Base-by-base conservation (phyloP, 2,113 vertebrate genomes). In the Todiramphus saurophagus region DNA sequence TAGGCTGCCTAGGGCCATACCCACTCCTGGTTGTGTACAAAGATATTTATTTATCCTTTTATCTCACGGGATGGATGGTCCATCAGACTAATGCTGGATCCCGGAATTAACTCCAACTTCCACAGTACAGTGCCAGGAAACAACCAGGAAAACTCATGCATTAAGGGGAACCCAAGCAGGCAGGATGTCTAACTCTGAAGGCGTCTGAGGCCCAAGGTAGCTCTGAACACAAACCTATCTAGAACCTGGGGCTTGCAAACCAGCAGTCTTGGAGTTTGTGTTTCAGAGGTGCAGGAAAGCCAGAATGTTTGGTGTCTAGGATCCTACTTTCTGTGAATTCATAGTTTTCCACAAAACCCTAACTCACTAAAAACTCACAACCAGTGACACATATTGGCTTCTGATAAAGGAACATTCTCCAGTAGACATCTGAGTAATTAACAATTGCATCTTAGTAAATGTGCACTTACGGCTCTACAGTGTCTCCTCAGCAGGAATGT, bases 261-360 rank as follows among this genome's bases (percentile, higher is more conserved):
- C 27, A 50, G 8, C 0, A 0, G 13, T 21, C 15, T 30, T 44
- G 27, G 41, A 39, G 13, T 30, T 9, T 0, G 0, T 9, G 5
- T 12, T 60, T 64, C 31, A 77, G 55, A 69, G 8, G 18, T 3
- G 10, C 28, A 68, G 16, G 37, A 87, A 90, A 94, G 7, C 18
- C 59, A 81, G 14, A 64, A 56, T 0, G 3, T 43, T 12, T 68
- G 16, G 28, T 37, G 1, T 24, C 89, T 80, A 63, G 5, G 24
- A 60, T 11, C 16, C 28, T 64, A 25, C 9, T 53, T 82, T 18
- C 51, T 2, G 2, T 24, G 14, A 66, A 24, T 46, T 48, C 0
- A 0, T 2, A 25, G 69, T 41, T 87, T 74, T 66, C 9, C 16
- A 28, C 9, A 78, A 89, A 63, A 28, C 21, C 4, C 16, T 46